A percentile compares a stretch with the other conserved stretches of the same genome.
These are phyloP conservation scores for Gopherus evgoodei DNA, from an alignment of 2,113 vertebrate genomes.

Conservation along the genomic window DNA sequence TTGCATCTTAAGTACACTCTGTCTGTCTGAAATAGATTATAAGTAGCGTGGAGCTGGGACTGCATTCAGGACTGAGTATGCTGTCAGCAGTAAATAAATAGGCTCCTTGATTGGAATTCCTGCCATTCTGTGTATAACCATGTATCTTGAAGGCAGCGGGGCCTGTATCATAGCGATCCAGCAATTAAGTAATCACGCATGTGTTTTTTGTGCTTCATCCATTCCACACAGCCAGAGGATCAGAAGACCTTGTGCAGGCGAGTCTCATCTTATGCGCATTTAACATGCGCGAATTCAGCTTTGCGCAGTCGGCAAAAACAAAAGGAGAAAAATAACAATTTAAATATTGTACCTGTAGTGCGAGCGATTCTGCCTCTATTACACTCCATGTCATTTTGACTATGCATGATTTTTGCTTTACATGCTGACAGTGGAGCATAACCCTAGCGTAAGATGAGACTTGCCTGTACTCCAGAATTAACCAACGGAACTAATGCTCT, in stretches of 20 bases:
- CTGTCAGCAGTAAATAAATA: slow-evolving; percentile 14
- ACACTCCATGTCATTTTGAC: too few species aligned
- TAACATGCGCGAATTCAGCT: too few species aligned
- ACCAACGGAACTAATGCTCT: background rate
- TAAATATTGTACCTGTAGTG: too few species aligned
- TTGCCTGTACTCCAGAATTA: background rate
- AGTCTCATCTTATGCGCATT: too few species aligned
- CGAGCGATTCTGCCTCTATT: too few species aligned
- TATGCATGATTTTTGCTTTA: too few species aligned
- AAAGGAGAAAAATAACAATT: too few species aligned
- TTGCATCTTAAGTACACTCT: slow-evolving; percentile 3
- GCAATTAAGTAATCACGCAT: background rate
- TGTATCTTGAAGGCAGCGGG: background rate
- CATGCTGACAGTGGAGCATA: too few species aligned
- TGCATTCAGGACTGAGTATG: background rate
- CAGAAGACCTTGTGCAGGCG: background rate
- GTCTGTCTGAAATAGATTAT: background rate
- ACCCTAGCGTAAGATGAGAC: too few species aligned
- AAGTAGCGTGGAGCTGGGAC: slow-evolving; percentile 13
- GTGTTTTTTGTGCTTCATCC: background rate
- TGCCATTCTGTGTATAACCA: background rate
- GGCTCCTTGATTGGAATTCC: background rate
- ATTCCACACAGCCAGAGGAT: background rate
- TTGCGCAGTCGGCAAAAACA: too few species aligned
- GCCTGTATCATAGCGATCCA: background rate